Conservation (phyloP, 2,888 invertebrate species). For the Mongoloraphidia duomilia region DNA sequence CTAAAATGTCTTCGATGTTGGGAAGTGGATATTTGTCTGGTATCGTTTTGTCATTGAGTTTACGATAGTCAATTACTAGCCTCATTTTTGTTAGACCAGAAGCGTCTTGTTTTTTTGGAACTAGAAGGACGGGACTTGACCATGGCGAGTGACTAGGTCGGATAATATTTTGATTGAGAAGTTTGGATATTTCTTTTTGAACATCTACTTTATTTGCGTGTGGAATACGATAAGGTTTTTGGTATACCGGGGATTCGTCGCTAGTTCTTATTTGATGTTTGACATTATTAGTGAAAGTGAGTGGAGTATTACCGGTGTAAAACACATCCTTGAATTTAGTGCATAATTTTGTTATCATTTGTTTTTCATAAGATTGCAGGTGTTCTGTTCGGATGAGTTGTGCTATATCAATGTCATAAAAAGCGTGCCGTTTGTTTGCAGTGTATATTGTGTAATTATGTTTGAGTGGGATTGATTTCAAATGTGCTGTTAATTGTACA, state of each 20-base stretch:
- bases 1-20: constrained; percentile 20
- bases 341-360: no score
- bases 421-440: no score
- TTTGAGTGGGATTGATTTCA: no score
- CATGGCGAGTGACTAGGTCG: constrained; percentile 13
- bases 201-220: constrained; percentile 17
- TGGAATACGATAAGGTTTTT: constrained; percentile 16
- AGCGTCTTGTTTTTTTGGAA: constrained; percentile 15
- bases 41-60: constrained; percentile 16
- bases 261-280: constrained; percentile 11
- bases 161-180: constrained; percentile 13
- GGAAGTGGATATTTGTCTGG: constrained; percentile 15
- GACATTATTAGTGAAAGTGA: constrained; percentile 10
- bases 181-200: constrained; percentile 14
- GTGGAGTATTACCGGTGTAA: no score
- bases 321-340: no score
- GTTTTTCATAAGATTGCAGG: no score
- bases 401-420: no score
- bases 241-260: constrained; percentile 10
- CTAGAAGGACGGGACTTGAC: constrained; percentile 17
- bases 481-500: no score
- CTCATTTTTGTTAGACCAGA: constrained; percentile 14
- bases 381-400: no score
- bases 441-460: no score
- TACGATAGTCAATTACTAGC: constrained; percentile 15